Percentiles rank a stretch among this genome's conserved stretches.
phyloP scores from a whole-genome alignment of 2,888 invertebrate genomes.

The Mimachlamys varia region DNA sequence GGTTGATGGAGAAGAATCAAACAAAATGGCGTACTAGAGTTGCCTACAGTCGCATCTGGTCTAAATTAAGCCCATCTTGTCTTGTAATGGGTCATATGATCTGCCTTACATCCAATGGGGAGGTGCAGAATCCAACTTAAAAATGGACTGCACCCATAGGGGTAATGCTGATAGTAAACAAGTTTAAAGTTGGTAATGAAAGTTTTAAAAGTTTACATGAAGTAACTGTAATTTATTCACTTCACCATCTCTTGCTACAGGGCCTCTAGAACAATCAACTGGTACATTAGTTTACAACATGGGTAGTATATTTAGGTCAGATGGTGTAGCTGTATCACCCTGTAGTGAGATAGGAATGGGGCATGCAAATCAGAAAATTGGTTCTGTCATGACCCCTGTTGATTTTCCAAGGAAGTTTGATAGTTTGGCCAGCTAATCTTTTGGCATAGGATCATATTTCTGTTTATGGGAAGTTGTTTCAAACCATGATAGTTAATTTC shows the following conservation, averaged over 20 bases:
- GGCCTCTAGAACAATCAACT: constrained; percentile 12
- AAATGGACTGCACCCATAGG: constrained; percentile 39
- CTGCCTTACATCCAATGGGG: constrained; percentile 51
- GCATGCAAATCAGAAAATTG: constrained; percentile 46
- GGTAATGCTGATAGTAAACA: constrained; percentile 24
- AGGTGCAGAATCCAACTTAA: constrained; percentile 49
- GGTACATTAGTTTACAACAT: not conserved
- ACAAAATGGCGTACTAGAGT: constrained; percentile 49
- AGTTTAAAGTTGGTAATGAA: not conserved
- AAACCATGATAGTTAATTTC: not conserved
- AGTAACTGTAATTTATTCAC: not conserved
- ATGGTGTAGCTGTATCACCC: constrained; percentile 32
- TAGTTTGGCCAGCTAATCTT: constrained; percentile 39
- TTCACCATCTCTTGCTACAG: not conserved
- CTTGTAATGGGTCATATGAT: constrained; percentile 55
- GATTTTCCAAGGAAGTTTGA: constrained; percentile 48
- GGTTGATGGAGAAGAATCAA: constrained; percentile 30
- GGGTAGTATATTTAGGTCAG: constrained; percentile 35
- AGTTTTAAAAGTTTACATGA: not conserved
- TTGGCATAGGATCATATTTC: constrained; percentile 44
- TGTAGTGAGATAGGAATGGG: constrained; percentile 32
- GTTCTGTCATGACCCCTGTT: constrained; percentile 51
- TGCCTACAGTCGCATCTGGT: constrained; percentile 50
- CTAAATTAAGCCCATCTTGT: constrained; percentile 53
- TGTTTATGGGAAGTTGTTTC: constrained; percentile 27